Conservation (phyloP, 2,113 vertebrate genomes). For the Cygnus atratus region DNA sequence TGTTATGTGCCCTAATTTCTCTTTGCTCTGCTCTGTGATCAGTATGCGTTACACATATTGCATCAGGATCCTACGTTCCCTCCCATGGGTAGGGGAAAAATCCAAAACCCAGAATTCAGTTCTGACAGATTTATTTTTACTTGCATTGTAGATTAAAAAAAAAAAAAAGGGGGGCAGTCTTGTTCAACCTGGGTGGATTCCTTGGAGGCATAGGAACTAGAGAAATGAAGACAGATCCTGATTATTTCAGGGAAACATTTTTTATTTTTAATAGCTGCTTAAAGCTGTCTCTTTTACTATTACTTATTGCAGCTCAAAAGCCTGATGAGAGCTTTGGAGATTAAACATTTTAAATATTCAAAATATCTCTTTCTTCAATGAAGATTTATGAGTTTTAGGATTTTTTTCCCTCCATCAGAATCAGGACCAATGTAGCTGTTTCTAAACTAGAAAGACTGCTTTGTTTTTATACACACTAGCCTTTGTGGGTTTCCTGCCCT, state of each 20-base stretch:
- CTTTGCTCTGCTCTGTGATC: background rate
- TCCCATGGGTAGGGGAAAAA: background rate
- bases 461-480: background rate
- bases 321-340: background rate
- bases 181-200: background rate
- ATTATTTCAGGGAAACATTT: background rate
- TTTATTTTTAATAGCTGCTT: conserved; percentile 22
- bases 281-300: background rate
- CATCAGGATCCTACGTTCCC: background rate
- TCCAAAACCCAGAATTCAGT: background rate
- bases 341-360: background rate
- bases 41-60: background rate
- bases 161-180: background rate
- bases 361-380: background rate
- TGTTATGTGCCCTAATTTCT: conserved; percentile 33
- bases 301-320: background rate
- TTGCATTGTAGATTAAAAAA: background rate
- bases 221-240: background rate
- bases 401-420: background rate
- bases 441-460: background rate
- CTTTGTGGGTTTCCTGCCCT: background rate
- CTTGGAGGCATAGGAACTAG: background rate
- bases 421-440: background rate
- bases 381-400: background rate
- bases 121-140: conserved; percentile 21